A percentile compares a stretch with the other conserved stretches of the same genome.
phyloP scores from a whole-genome alignment of 2,888 invertebrate species.

The Leucoptera coffeella region DNA sequence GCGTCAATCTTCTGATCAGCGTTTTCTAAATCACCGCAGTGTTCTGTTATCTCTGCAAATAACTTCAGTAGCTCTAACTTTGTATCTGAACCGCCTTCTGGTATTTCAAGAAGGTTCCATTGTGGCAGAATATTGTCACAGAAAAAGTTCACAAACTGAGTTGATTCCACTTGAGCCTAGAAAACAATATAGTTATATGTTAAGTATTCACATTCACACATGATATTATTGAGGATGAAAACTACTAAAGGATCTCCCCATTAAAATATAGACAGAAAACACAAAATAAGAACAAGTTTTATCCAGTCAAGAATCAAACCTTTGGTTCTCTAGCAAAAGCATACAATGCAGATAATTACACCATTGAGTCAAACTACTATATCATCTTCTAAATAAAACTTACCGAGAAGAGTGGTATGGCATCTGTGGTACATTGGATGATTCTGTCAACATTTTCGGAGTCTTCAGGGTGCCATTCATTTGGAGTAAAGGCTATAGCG shows the following conservation, averaged over 20 bases:
- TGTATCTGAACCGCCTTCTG: conserved; percentile 53
- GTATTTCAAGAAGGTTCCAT: conserved; percentile 60
- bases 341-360: too few relatives aligned
- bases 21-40: conserved; percentile 72
- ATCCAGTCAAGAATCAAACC: too few relatives aligned
- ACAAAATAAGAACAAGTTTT: too few relatives aligned
- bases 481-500: conserved; percentile 63
- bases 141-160: conserved; percentile 76
- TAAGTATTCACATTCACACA: too few relatives aligned
- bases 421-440: conserved; percentile 79
- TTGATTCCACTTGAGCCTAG: conserved; percentile 80
- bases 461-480: conserved; percentile 69
- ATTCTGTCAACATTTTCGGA: conserved; percentile 72
- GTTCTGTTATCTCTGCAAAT: conserved; percentile 77
- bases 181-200: too few relatives aligned
- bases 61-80: conserved; percentile 78
- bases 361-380: too few relatives aligned
- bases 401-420: conserved; percentile 84
- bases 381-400: too few relatives aligned
- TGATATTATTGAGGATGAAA: too few relatives aligned
- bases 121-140: conserved; percentile 78
- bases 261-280: too few relatives aligned
- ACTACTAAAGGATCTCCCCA: too few relatives aligned
- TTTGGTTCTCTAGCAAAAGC: too few relatives aligned
- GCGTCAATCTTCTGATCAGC: conserved; percentile 67